These are phyloP conservation scores for Gandaritis pyraliata DNA, from an alignment of 2,888 invertebrate genomes.

Conservation along the genomic window DNA sequence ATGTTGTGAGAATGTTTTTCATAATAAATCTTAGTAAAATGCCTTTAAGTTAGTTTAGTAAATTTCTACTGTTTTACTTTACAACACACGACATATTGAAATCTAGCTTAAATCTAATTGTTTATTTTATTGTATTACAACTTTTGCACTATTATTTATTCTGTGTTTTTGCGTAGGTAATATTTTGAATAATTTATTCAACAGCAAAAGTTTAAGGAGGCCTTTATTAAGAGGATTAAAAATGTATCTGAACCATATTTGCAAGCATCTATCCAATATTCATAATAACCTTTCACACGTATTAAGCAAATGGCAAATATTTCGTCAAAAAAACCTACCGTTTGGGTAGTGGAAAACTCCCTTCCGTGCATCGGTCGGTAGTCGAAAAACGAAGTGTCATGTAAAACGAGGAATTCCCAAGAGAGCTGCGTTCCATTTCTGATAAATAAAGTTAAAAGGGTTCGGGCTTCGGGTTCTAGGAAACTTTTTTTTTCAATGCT, in stretches of 20 bases:
- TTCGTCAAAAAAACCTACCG: constrained; percentile 23
- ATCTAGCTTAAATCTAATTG: too few relatives aligned
- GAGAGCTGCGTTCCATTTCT: constrained; percentile 65
- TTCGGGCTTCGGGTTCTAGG: constrained; percentile 49
- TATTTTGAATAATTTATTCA: too few relatives aligned
- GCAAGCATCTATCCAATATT: background rate
- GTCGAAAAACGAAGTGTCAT: constrained; percentile 57
- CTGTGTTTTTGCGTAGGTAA: too few relatives aligned
- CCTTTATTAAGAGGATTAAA: too few relatives aligned
- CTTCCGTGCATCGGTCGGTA: constrained; percentile 10
- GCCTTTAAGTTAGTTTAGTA: too few relatives aligned
- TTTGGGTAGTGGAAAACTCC: constrained; percentile 32
- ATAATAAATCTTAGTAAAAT: too few relatives aligned
- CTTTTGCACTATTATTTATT: too few relatives aligned
- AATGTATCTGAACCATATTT: background rate
- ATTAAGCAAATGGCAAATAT: constrained; percentile 21
- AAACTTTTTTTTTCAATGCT: constrained; percentile 25
- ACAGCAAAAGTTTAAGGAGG: too few relatives aligned
- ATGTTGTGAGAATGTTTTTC: too few relatives aligned
- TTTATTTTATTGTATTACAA: too few relatives aligned
- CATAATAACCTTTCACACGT: background rate
- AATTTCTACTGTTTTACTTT: too few relatives aligned
- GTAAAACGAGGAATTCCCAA: constrained; percentile 62
- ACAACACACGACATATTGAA: too few relatives aligned
- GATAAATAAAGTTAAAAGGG: constrained; percentile 76